Base-by-base conservation (phyloP, 2,797 vertebrate genomes). In the Neopelma chrysocephalum region DNA sequence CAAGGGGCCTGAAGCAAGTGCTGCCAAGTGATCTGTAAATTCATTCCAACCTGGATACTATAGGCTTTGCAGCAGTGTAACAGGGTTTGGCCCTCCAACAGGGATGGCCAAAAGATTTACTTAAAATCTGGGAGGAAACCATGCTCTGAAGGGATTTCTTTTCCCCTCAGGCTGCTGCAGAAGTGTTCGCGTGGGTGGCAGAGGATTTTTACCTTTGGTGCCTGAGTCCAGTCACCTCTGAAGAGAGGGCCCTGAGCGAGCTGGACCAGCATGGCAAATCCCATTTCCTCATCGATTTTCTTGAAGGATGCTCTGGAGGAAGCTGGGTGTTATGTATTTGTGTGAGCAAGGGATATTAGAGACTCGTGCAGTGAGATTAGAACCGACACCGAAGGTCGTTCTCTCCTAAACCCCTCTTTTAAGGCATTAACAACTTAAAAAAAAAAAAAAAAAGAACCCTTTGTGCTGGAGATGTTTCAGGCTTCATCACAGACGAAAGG, bases 341-440 rank as follows among this genome's bases (percentile, higher is more conserved):
- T 76, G 83, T 76, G 70, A 92, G 83, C 69, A 93, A 75, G 66
- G 51, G 92, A 66, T 90, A 82, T 89, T 32, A 94, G 66, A 90
- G 73, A 53, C 88, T 92, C 31, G 7, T 84, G 90, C 88, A 17
- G 58, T 3, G 69, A 95, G 88, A 95, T 96, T 94, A 94, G 62
- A 89, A 75, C 45, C 1, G 17, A 73, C 62, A 79, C 47, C 3
- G 9, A 94, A 96, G 88, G 93, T 70, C 47, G 1, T 82, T 93
- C 71, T 62, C 77, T 95, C 64, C 62, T 87, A 91, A 94, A 90
- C 66, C 50, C 36, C 31, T 70, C 69, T 79, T 79, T 76, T 72
- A 88, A 87, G 66, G 73, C 0, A 0, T 79, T 92, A 89, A 94
- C 5, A 6, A 53, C 71, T 91, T 69, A 89, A 92, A 85, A 0